Conservation (phyloP, 2,113 vertebrate species). For the Agapornis roseicollis region DNA sequence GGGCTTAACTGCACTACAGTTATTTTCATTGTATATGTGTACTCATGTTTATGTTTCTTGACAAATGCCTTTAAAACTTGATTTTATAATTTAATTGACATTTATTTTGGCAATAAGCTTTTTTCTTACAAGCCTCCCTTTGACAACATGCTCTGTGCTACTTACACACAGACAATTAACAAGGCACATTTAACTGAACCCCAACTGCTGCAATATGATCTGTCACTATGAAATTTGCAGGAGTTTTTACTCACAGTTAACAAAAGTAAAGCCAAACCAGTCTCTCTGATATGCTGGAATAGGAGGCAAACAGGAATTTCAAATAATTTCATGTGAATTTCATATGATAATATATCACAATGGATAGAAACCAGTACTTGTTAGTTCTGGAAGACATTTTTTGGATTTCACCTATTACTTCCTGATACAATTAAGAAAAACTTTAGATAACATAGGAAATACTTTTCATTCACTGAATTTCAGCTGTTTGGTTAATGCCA, state of each 20-base stretch:
- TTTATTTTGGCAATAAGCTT: conserved; percentile 63
- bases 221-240: conserved; percentile 44
- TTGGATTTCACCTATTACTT: not conserved
- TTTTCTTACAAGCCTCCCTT: conserved; percentile 46
- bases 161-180: conserved; percentile 65
- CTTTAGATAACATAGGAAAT: not conserved
- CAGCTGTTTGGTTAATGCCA: not conserved
- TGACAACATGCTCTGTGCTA: conserved; percentile 54
- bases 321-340: not conserved
- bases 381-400: not conserved
- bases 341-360: not conserved
- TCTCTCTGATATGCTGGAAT: not conserved
- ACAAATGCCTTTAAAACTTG: conserved; percentile 56
- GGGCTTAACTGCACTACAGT: not conserved
- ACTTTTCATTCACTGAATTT: not conserved
- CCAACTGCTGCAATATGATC: conserved; percentile 43
- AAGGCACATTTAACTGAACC: conserved; percentile 57
- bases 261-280: conserved; percentile 17
- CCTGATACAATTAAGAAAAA: not conserved
- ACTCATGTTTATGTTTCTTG: not conserved
- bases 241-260: conserved; percentile 47
- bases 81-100: conserved; percentile 40
- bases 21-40: not conserved
- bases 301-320: not conserved
- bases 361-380: not conserved